Evolutionary conservation across 1,140 invertebrate genomes (phyloP).

Genomic region (Xylocopa sonorina): DNA sequence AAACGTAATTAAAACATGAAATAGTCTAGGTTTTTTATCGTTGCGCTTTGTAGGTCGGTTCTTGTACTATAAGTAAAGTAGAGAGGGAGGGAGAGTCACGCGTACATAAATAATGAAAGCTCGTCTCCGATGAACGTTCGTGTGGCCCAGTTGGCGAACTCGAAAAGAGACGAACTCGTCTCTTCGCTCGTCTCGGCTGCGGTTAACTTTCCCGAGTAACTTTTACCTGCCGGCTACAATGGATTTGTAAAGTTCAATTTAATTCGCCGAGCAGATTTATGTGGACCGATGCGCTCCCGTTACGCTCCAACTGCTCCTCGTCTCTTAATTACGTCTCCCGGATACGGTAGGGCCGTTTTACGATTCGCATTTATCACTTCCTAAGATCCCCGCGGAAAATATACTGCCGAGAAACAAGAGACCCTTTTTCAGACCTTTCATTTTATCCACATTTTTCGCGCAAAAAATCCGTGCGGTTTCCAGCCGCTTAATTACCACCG

Average conservation of each 20-base stretch:
- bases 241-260: conserved; percentile 66
- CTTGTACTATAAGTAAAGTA: no score
- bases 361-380: conserved; percentile 68
- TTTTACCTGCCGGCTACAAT: conserved; percentile 43
- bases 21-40: no score
- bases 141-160: not conserved
- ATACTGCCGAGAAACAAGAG: conserved; percentile 61
- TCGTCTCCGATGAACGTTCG: no score
- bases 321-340: conserved; percentile 65
- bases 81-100: no score
- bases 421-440: conserved; percentile 64
- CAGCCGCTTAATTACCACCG: conserved; percentile 55
- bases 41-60: no score
- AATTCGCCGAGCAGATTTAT: conserved; percentile 63
- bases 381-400: conserved; percentile 64
- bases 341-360: conserved; percentile 56
- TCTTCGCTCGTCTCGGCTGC: not conserved
- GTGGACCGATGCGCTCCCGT: conserved; percentile 40
- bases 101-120: no score
- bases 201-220: conserved; percentile 41
- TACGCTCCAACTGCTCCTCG: conserved; percentile 48
- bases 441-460: conserved; percentile 58
- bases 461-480: conserved; percentile 24
- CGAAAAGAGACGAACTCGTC: not conserved
- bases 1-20: no score